Conservation (phyloP, 2,888 invertebrate species). For the Dastarcus helophoroides region DNA sequence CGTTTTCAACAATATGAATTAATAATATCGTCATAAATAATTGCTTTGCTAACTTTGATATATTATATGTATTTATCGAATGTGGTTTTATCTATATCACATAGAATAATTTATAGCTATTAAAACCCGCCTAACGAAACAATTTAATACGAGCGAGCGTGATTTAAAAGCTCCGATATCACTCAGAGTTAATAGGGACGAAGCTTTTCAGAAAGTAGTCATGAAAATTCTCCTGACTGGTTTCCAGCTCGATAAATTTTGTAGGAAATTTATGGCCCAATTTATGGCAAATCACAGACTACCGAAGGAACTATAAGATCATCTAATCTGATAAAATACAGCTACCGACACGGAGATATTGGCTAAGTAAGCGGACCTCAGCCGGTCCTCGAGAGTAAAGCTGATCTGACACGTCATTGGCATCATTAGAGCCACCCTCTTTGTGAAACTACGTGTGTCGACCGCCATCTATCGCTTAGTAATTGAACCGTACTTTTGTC, state of each 20-base stretch:
- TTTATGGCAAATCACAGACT: constrained; percentile 23
- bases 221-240: too few species aligned
- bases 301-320: constrained; percentile 20
- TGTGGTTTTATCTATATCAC: too few species aligned
- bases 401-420: constrained; percentile 2
- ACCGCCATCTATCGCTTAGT: background rate
- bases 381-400: background rate
- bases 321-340: constrained; percentile 16
- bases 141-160: too few species aligned
- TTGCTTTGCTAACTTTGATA: too few species aligned
- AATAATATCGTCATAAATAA: too few species aligned
- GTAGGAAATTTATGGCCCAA: constrained; percentile 23
- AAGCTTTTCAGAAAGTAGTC: too few species aligned
- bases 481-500: background rate
- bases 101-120: too few species aligned
- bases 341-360: background rate
- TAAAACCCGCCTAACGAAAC: too few species aligned
- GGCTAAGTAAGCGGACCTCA: background rate
- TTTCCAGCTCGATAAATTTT: constrained; percentile 19
- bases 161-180: too few species aligned
- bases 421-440: constrained; percentile 1
- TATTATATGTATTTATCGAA: too few species aligned
- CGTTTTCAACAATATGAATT: too few species aligned
- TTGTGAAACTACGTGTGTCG: constrained; percentile 1
- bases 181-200: too few species aligned